Percentiles rank a stretch among this genome's conserved stretches.
phyloP scores from a whole-genome alignment of 2,113 vertebrate genomes.

The Thamnophis sirtalis region DNA sequence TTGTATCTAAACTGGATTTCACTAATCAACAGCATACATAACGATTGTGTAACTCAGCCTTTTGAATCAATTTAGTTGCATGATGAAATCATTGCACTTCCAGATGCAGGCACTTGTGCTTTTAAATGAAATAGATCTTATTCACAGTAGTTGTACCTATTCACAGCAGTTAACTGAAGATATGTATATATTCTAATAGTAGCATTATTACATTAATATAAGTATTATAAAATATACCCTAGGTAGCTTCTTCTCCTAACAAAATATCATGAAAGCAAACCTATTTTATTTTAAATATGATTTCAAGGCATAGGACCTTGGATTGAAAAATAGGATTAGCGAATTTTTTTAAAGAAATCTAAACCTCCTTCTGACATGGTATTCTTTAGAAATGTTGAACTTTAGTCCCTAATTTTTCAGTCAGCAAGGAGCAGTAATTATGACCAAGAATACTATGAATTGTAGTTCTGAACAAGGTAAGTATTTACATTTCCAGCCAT shows the following conservation, averaged over 20 bases:
- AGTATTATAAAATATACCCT: not conserved
- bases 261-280: not conserved
- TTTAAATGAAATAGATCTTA: not conserved
- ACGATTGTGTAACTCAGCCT: not conserved
- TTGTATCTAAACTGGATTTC: not conserved
- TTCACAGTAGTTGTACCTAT: not conserved
- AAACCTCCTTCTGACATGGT: not conserved
- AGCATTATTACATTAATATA: not conserved
- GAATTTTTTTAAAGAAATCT: not conserved
- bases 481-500: not conserved
- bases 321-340: not conserved
- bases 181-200: not conserved
- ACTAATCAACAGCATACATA: not conserved
- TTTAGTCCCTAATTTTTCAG: not conserved
- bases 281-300: constrained; percentile 8
- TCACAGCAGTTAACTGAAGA: not conserved
- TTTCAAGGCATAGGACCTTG: not conserved
- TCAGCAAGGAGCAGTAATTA: not conserved
- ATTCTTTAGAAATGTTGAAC: not conserved
- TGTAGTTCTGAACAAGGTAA: not conserved
- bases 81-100: constrained; percentile 16
- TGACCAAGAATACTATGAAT: not conserved
- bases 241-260: not conserved
- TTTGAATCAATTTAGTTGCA: not conserved
- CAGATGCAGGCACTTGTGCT: constrained; percentile 34